A percentile compares a stretch with the other conserved stretches of the same genome.
These are phyloP conservation scores for Theocolax elegans DNA, from an alignment of 1,140 invertebrate species.

Conservation along the genomic window DNA sequence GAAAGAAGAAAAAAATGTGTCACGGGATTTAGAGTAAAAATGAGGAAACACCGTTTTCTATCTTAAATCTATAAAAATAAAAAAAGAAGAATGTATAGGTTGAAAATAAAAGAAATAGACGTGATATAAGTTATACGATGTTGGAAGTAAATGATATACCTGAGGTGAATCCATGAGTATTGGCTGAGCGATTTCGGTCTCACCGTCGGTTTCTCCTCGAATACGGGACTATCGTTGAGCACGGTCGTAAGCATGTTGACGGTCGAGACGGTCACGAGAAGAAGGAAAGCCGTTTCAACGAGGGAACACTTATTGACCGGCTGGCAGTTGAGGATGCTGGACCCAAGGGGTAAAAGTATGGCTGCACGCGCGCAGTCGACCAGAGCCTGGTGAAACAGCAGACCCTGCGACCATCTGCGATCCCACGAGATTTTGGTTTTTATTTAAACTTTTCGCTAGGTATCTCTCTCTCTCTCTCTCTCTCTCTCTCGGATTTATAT, in stretches of 20 bases:
- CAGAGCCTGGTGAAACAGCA: constrained; percentile 87
- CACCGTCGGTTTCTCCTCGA: constrained; percentile 82
- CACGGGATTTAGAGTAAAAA: no score
- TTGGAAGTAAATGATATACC: constrained; percentile 52
- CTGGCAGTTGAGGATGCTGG: constrained; percentile 84
- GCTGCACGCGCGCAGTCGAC: constrained; percentile 86
- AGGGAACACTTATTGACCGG: constrained; percentile 88
- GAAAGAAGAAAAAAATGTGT: no score
- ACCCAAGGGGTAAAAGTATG: constrained; percentile 82
- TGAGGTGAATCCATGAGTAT: constrained; percentile 82
- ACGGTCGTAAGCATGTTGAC: constrained; percentile 92
- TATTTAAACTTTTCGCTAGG: no score
- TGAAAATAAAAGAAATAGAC: no score
- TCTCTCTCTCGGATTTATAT: no score
- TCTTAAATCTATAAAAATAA: no score
- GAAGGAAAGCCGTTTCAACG: constrained; percentile 89
- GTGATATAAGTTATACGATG: no score
- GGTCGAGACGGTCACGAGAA: constrained; percentile 89
- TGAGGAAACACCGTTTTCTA: no score
- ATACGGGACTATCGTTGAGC: constrained; percentile 88
- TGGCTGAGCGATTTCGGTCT: constrained; percentile 74
- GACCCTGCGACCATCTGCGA: constrained; percentile 87
- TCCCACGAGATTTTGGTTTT: no score
- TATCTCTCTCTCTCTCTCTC: background rate
- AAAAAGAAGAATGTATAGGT: no score